A percentile compares a stretch with the other conserved stretches of the same genome.
phyloP scores from a whole-genome alignment of 2,113 vertebrate species.

The Python bivittatus region DNA sequence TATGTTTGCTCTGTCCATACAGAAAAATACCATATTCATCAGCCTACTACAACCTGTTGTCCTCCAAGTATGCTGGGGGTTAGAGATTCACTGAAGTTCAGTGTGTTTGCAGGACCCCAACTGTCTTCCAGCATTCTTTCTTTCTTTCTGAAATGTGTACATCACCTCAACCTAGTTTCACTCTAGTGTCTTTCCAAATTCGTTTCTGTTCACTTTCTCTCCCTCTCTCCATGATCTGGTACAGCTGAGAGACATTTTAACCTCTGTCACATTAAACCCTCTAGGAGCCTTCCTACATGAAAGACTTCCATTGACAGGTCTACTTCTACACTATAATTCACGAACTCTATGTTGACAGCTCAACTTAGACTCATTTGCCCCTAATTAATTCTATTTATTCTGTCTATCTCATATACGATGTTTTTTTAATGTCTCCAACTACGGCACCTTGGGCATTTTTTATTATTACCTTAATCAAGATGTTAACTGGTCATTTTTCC shows the following conservation, averaged over 20 bases:
- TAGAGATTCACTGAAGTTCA: no score
- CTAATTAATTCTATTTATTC: slow-evolving; percentile 21
- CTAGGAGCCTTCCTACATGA: background rate
- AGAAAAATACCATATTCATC: no score
- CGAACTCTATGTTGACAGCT: background rate
- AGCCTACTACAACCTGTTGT: no score
- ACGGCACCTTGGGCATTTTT: background rate
- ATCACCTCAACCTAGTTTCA: no score
- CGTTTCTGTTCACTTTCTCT: background rate
- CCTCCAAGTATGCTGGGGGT: no score
- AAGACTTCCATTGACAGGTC: background rate
- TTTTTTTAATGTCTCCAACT: background rate
- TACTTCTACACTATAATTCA: fast-evolving
- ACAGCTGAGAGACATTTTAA: background rate
- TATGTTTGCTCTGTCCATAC: background rate
- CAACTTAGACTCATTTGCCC: slow-evolving; percentile 11
- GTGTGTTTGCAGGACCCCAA: no score
- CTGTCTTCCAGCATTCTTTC: no score
- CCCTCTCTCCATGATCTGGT: background rate
- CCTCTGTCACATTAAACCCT: background rate
- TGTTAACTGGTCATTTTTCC: slow-evolving; percentile 40
- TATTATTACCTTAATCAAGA: slow-evolving; percentile 15
- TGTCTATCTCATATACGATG: background rate
- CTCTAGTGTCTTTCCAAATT: background rate
- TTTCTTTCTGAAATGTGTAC: no score